Evolutionary conservation across 1,140 invertebrate genomes (phyloP).

Genomic region (Helicoverpa zea): DNA sequence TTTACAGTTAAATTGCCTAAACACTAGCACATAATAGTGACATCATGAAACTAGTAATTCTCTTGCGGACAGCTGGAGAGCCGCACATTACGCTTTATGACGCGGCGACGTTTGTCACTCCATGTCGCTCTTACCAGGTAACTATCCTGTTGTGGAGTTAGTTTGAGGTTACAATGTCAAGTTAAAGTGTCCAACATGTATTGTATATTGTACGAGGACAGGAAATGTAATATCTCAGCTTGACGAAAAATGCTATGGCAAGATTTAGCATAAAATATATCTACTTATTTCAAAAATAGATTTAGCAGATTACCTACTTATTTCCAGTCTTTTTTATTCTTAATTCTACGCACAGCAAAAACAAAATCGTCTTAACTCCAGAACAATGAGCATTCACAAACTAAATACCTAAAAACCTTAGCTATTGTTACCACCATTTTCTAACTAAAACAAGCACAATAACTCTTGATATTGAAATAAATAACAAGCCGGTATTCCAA

Average conservation of each 20-base stretch:
- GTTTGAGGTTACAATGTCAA: not conserved
- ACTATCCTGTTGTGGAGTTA: not conserved
- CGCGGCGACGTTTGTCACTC: slow-evolving; percentile 14
- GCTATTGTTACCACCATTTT: slow-evolving; percentile 18
- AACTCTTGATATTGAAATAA: slow-evolving; percentile 27
- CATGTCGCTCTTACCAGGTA: not conserved
- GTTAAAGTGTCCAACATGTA: too few relatives aligned
- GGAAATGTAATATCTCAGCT: too few relatives aligned
- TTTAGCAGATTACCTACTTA: too few relatives aligned
- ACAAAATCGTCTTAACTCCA: not conserved
- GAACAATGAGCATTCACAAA: slow-evolving; percentile 13
- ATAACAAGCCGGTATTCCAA: slow-evolving; percentile 26
- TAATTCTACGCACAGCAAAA: not conserved
- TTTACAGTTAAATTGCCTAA: too few relatives aligned
- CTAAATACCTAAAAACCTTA: not conserved
- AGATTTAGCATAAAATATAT: too few relatives aligned
- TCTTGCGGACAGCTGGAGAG: not conserved
- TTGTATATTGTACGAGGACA: too few relatives aligned
- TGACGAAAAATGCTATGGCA: too few relatives aligned
- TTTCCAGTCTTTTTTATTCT: not conserved
- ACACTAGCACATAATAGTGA: not conserved
- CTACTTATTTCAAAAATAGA: too few relatives aligned
- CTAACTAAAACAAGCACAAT: slow-evolving; percentile 18
- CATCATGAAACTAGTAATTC: not conserved
- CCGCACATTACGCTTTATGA: slow-evolving; percentile 27